Base-by-base conservation (phyloP, 1,140 invertebrate genomes). In the Adelges cooleyi region DNA sequence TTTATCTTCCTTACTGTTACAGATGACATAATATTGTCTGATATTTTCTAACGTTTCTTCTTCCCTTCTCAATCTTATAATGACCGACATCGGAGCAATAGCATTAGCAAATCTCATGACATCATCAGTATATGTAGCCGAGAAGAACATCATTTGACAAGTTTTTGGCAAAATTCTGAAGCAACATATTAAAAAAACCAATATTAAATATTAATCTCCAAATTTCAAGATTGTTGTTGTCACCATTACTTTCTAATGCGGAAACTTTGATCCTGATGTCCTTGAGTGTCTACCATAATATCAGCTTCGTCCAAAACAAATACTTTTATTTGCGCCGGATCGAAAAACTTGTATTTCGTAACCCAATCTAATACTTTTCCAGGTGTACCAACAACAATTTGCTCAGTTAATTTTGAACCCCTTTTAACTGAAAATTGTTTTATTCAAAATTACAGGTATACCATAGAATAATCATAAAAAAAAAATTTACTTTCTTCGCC, bases 271-370 rank as follows among this genome's bases (percentile, higher is more conserved):
- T 98, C 94, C 75, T 96, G 91, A 78, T 98, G 94, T 1, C 95
- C 95, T 78, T 98, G 93, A 22, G 90, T 90, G 20, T 89, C 90
- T 71, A 99, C 97, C 95, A 99, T 98, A 0, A 99, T 92, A 79
- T 99, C 96, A 10, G 95, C 96, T 80, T 99, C 96, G 76, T 99
- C 96, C 56, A 99, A 78, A 4, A 98, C 94, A 80, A 98, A 98
- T 1, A 97, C 93, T 46, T 76, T 80, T 50, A 98, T 86, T 78
- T 94, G 89, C 68, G 77, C 84, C 49, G 95, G 77, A 75, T 95
- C 89, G 76, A 98, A 93, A 69, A 87, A 85, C 56, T 81, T 81
- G 72, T 86, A 91, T 73, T 93, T 95, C 0, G 87, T 71, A 36
- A 82, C 82, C 94, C 94, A 97, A 75, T 98, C 94, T 36, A 93